These are phyloP conservation scores for Melolontha melolontha DNA, from an alignment of 2,888 invertebrate species.

Conservation along the genomic window DNA sequence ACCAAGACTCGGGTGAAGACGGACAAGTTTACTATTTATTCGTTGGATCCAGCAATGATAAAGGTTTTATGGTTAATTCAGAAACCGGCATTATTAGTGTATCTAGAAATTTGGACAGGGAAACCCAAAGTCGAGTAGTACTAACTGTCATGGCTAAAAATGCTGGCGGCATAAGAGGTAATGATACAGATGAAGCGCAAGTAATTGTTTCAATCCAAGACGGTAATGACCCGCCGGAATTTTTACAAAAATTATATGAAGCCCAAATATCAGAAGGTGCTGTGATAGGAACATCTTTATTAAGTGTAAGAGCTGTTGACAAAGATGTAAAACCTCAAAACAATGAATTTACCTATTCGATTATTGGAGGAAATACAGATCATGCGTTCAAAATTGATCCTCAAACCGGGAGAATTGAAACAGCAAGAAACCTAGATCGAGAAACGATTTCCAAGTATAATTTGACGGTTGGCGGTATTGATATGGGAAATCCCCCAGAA, in stretches of 20 bases:
- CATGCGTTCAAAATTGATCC: constrained; percentile 91
- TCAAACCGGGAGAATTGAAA: constrained; percentile 85
- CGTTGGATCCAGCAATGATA: constrained; percentile 92
- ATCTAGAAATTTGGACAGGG: constrained; percentile 83
- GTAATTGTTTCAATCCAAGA: constrained; percentile 94
- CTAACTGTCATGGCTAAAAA: constrained; percentile 95
- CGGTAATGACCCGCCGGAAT: constrained; percentile 96
- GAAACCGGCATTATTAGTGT: constrained; percentile 88
- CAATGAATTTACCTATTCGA: constrained; percentile 92
- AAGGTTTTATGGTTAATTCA: constrained; percentile 88
- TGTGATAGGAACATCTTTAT: constrained; percentile 77
- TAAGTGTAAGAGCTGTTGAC: constrained; percentile 87
- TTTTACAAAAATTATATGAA: constrained; percentile 82
- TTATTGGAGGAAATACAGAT: constrained; percentile 84
- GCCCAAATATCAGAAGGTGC: constrained; percentile 86
- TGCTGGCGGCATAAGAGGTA: constrained; percentile 91
- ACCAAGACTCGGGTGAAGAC: constrained; percentile 89
- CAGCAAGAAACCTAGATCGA: constrained; percentile 80
- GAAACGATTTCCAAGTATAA: constrained; percentile 82
- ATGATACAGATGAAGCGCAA: constrained; percentile 95
- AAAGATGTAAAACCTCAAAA: constrained; percentile 92
- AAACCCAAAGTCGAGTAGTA: constrained; percentile 90
- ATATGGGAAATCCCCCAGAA: constrained; percentile 89
- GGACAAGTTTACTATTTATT: constrained; percentile 92
- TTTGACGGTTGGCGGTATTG: constrained; percentile 87